phyloP scores from a whole-genome alignment of 2,888 invertebrate species.

The Molorchus minor region DNA sequence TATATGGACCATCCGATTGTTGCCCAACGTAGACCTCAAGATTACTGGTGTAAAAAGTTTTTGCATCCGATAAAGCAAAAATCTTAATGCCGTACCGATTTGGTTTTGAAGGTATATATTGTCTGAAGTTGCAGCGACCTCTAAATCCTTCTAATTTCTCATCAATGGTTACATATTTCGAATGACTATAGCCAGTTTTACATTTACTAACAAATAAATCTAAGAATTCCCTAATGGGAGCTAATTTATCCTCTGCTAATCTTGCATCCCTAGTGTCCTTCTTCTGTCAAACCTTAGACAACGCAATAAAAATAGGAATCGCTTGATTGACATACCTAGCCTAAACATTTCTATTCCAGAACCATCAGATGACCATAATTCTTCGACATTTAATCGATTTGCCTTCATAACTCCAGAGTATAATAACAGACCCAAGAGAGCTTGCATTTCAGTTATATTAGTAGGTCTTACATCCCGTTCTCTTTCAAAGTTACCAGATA shows the following conservation, averaged over 20 bases:
- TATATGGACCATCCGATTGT: not conserved
- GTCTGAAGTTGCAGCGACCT: not conserved
- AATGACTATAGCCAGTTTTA: not conserved
- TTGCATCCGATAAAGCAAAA: not conserved
- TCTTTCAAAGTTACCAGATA: not conserved
- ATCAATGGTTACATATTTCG: not conserved
- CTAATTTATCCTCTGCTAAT: not conserved
- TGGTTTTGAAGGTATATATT: not conserved
- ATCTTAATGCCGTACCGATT: not conserved
- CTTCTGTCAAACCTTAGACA: not conserved
- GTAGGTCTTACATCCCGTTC: not conserved
- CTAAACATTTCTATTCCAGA: not conserved
- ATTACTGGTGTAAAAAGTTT: not conserved
- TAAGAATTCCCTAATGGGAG: not conserved
- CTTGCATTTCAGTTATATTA: not conserved
- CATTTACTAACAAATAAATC: not conserved
- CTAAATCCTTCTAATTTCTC: not conserved
- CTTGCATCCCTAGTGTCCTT: not conserved
- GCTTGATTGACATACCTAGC: not conserved
- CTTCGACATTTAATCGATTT: not conserved
- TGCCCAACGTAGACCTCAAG: not conserved
- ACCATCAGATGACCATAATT: not conserved
- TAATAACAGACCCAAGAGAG: not conserved
- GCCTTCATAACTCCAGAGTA: not conserved
- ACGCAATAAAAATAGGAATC: not conserved